Base-by-base conservation (phyloP, 2,113 vertebrate species). In the Cheilinus undulatus region DNA sequence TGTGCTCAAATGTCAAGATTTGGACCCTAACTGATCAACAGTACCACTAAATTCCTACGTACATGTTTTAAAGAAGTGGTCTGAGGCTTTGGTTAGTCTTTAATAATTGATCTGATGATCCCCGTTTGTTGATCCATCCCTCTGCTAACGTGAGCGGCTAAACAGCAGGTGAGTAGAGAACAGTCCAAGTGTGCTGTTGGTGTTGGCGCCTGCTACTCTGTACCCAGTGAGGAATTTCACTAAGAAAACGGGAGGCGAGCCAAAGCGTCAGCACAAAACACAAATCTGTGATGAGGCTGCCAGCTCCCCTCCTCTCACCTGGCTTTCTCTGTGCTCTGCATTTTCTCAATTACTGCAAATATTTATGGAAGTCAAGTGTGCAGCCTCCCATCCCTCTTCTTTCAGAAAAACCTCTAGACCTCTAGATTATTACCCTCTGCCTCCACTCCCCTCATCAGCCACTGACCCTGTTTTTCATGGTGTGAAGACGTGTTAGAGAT, bases 341-440 rank as follows among this genome's bases (percentile, higher is more conserved):
- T 59, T 73, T 71, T 75, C 56, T 64, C 40, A 54, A 70, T 85
- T 77, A 80, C 17, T 77, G 57, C 56, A 83, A 83, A 82, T 72
- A 77, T 85, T 83, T 74, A 28, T 57, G 13, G 12, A 27, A 68
- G 60, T 61, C 34, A 1, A 14, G 22, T 36, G 23, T 1, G 2
- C 7, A n/a, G 50, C 51, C 66, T 72, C 66, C 9, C 15, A 19
- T 52, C 6, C 45, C 28, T 19, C 40, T 17, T 6, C 5, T 17
- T 3, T 17, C 5, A 15, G 11, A 42, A 42, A 14, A 14, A 15
- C 38, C 17, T 4, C 8, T 36, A 12, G 10, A 36, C 10, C 19
- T 17, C 38, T 15, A 14, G 38, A 17, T 45, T 20, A 9, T 45
- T 45, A 45, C 4, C 19, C 42, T 8, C 17, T 42, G 40, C 40